phyloP scores from a whole-genome alignment of 2,888 invertebrate species.

The Anarsia innoxiella region DNA sequence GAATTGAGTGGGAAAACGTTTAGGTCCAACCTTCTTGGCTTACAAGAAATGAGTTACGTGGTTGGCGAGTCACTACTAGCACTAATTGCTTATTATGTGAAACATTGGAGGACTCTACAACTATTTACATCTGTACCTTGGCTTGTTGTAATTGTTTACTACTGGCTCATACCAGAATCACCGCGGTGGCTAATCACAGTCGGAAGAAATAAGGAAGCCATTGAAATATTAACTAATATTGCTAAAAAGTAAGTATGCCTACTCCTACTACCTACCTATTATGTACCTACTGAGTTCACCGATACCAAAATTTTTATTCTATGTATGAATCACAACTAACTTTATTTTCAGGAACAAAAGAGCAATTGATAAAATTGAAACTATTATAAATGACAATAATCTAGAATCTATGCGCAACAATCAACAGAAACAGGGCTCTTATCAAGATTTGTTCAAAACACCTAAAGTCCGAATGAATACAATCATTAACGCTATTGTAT shows the following conservation, averaged over 20 bases:
- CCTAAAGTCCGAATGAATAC: constrained; percentile 81
- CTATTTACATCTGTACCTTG: constrained; percentile 71
- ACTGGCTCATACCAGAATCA: constrained; percentile 84
- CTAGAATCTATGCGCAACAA: background rate
- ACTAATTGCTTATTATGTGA: constrained; percentile 74
- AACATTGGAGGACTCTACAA: constrained; percentile 77
- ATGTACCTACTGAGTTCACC: too few species aligned
- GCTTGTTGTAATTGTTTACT: constrained; percentile 73
- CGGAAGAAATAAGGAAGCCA: constrained; percentile 77
- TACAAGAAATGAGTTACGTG: constrained; percentile 73
- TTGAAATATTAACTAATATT: constrained; percentile 77
- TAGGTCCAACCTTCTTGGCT: constrained; percentile 70
- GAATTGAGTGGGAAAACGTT: constrained; percentile 76
- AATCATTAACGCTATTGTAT: constrained; percentile 79
- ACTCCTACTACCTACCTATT: too few species aligned
- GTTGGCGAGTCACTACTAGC: constrained; percentile 71
- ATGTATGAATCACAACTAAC: too few species aligned
- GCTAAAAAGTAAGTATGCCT: constrained; percentile 59
- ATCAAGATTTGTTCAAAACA: constrained; percentile 79
- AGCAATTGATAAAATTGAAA: background rate
- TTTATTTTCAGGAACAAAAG: constrained; percentile 1
- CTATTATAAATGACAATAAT: background rate
- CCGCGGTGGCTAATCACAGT: constrained; percentile 85
- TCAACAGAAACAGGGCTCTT: constrained; percentile 37
- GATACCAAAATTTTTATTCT: too few species aligned